Base-by-base conservation (phyloP, 2,113 vertebrate species). In the Climacteris rufus region DNA sequence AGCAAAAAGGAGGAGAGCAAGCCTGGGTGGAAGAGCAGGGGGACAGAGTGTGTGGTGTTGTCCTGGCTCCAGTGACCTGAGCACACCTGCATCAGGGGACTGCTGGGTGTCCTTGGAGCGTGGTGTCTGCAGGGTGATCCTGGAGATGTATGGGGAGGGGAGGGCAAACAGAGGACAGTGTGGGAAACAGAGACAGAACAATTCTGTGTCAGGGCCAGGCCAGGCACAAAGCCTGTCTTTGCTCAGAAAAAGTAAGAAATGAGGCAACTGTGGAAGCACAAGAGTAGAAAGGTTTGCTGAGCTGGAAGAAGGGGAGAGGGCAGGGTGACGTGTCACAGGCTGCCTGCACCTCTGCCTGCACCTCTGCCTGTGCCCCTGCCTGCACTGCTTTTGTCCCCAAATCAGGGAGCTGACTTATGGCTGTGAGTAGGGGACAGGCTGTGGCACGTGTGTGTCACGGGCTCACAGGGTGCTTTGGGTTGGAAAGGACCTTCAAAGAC, bases 161-260 rank as follows among this genome's bases (percentile, higher is more conserved):
- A 81, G 27, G 60, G 75, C 9, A 3, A n/a, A 64, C 0, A 0
- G 69, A 80, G 74, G 45, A 27, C 1, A 3, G 45, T 7, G 4
- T 2, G 35, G 81, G 75, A 65, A 64, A 10, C 23, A 39, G 75
- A 60, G 80, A 11, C 13, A 7, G 84, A 57, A 17, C 0, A 1
- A 6, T 93, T 85, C 68, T 86, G 56, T 86, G 87, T 90, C 83
- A 86, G 95, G 80, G 64, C 20, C 79, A 60, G 80, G 14, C 13
- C 42, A 83, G 85, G 92, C 88, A n/a, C 11, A 16, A 54, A 79
- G 85, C 78, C 10, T 1, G 5, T 35, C 39, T 59, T 35, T n/a
- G 28, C 59, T 54, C 25, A 24, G 57, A 16, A 33, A 44, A 61
- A 44, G 22, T 11, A 11, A 3, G 24, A 56, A 52, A 14, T 0